Percentiles rank a stretch among this genome's conserved stretches.
Conservation (phyloP, 2,113 vertebrate genomes). For the Heptranchias perlo region DNA sequence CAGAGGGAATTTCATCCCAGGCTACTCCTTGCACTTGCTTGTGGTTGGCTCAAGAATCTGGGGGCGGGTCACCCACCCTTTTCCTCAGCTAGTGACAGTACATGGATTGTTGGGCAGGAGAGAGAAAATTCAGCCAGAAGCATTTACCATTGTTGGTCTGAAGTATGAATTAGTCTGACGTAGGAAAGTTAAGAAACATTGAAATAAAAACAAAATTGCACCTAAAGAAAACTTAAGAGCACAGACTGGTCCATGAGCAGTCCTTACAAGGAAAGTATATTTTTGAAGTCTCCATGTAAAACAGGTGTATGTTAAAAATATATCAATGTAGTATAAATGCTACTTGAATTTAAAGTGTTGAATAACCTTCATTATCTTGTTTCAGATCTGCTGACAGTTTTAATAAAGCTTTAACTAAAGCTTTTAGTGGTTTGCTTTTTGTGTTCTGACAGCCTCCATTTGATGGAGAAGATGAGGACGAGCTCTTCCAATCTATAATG, state of each 20-base stretch:
- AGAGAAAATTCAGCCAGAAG: neutral
- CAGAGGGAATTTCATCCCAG: neutral
- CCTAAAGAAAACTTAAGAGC: neutral
- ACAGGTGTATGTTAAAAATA: neutral
- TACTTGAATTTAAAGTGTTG: neutral
- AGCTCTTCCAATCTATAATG: slow-evolving; percentile 98
- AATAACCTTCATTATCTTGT: neutral
- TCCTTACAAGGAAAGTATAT: neutral
- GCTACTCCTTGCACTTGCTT: neutral
- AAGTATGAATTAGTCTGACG: neutral
- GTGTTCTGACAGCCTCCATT: slow-evolving; percentile 74
- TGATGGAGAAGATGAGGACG: slow-evolving; percentile 93
- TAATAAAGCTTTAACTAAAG: neutral
- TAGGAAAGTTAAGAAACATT: neutral
- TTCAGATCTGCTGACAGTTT: neutral
- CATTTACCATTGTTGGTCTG: neutral
- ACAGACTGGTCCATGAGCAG: neutral
- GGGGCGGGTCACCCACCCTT: neutral
- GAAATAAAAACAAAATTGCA: neutral
- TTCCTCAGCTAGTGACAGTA: neutral
- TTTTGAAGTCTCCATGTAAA: neutral
- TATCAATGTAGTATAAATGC: neutral
- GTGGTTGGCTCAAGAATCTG: neutral
- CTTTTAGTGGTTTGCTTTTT: neutral
- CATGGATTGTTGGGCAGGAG: neutral